Conservation (phyloP, 2,888 invertebrate species). For the Cantharis flavilabris region DNA sequence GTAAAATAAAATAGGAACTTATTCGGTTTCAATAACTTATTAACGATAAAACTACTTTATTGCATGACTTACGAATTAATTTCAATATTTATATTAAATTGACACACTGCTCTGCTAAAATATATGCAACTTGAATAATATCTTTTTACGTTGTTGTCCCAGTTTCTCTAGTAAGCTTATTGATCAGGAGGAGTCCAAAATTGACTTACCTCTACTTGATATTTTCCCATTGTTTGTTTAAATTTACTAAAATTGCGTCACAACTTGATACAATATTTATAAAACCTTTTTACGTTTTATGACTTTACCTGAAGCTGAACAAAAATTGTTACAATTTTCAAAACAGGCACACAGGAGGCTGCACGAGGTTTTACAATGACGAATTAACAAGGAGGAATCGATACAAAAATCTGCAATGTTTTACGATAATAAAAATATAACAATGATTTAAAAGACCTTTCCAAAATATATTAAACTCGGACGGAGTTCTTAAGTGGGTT, state of each 20-base stretch:
- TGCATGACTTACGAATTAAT: not conserved
- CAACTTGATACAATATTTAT: not conserved
- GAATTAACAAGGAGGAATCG: not conserved
- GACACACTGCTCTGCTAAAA: not conserved
- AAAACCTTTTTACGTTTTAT: not conserved
- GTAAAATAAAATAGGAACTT: not conserved
- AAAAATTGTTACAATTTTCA: not conserved
- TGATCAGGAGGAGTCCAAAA: slow-evolving; percentile 4
- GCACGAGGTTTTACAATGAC: not conserved
- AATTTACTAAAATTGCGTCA: not conserved
- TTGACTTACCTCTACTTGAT: slow-evolving; percentile 1
- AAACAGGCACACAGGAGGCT: not conserved
- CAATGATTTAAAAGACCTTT: not conserved
- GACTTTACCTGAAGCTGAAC: not conserved
- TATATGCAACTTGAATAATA: not conserved
- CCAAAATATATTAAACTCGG: not conserved
- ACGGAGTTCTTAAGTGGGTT: not conserved
- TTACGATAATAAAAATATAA: not conserved
- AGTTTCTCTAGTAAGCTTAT: not conserved
- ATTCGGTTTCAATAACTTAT: not conserved
- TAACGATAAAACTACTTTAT: not conserved
- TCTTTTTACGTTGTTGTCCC: slow-evolving; percentile 1
- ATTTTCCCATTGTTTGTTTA: not conserved
- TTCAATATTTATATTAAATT: not conserved
- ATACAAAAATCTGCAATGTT: not conserved